Evolutionary conservation across 2,888 invertebrate genomes (phyloP).

Genomic region (Drosophila heteroneura): DNA sequence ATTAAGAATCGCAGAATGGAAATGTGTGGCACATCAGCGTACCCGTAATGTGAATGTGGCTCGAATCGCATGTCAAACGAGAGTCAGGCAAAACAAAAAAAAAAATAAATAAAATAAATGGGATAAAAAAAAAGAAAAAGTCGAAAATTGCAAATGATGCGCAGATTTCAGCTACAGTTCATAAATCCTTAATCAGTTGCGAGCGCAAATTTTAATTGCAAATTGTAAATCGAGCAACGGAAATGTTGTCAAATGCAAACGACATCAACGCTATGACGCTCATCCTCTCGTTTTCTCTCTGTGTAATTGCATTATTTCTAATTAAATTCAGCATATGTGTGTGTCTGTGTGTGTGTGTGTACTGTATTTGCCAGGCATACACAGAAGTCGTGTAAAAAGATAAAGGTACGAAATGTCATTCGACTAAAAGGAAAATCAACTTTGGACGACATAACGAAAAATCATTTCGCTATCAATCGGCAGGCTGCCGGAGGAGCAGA

Average conservation of each 20-base stretch:
- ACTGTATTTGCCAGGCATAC: constrained; percentile 29
- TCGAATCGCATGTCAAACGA: background rate
- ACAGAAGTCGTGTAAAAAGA: constrained; percentile 22
- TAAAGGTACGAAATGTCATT: constrained; percentile 51
- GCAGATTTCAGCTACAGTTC: constrained; percentile 29
- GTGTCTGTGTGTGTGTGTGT: constrained; percentile 15
- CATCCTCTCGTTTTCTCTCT: background rate
- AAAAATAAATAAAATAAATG: background rate
- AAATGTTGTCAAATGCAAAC: constrained; percentile 34
- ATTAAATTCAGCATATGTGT: constrained; percentile 48
- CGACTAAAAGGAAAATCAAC: constrained; percentile 58
- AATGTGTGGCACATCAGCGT: constrained; percentile 9
- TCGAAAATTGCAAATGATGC: constrained; percentile 12
- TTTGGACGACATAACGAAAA: constrained; percentile 63
- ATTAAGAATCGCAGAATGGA: constrained; percentile 14
- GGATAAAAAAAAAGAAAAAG: background rate
- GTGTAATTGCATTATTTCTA: constrained; percentile 51
- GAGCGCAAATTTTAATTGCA: constrained; percentile 42
- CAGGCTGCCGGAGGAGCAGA: constrained; percentile 19
- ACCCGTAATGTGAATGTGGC: constrained; percentile 10
- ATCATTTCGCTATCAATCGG: constrained; percentile 74
- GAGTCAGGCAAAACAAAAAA: background rate
- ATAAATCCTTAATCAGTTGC: constrained; percentile 37
- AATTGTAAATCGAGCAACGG: constrained; percentile 22
- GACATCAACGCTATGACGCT: constrained; percentile 13